These are phyloP conservation scores for Tetramorium parvispinum DNA, from an alignment of 1,140 invertebrate species.

Conservation along the genomic window DNA sequence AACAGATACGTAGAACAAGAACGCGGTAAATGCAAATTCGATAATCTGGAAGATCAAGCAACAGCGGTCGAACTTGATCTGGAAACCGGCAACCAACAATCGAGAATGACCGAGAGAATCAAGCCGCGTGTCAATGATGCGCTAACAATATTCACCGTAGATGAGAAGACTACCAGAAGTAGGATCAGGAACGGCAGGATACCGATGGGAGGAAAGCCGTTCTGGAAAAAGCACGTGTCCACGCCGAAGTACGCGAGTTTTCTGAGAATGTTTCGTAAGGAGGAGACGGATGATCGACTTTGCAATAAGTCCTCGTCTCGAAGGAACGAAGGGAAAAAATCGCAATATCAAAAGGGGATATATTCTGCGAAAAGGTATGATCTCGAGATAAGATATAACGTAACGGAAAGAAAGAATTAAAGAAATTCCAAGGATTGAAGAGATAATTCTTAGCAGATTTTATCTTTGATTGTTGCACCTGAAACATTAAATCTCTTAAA, in stretches of 20 bases:
- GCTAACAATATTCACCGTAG: neutral
- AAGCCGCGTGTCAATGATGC: neutral
- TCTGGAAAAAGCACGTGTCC: neutral
- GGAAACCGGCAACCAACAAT: neutral
- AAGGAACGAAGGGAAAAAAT: neutral
- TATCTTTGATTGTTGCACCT: neutral
- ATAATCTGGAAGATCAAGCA: neutral
- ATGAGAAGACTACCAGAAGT: neutral
- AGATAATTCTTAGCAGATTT: neutral
- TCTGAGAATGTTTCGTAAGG: neutral
- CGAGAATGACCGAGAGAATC: neutral
- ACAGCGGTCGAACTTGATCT: neutral
- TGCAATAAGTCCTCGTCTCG: neutral
- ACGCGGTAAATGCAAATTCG: slow-evolving; percentile 46
- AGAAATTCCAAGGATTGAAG: neutral
- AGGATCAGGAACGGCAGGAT: neutral
- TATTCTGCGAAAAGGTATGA: slow-evolving; percentile 8
- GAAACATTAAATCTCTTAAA: neutral
- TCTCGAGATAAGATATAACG: neutral
- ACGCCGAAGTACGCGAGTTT: slow-evolving; percentile 22
- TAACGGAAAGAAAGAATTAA: neutral
- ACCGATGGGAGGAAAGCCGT: neutral
- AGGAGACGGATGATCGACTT: neutral
- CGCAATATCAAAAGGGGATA: neutral
- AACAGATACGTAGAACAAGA: neutral